Conservation (phyloP, 2,888 invertebrate genomes). For the Branchipolynoe longqiensis region DNA sequence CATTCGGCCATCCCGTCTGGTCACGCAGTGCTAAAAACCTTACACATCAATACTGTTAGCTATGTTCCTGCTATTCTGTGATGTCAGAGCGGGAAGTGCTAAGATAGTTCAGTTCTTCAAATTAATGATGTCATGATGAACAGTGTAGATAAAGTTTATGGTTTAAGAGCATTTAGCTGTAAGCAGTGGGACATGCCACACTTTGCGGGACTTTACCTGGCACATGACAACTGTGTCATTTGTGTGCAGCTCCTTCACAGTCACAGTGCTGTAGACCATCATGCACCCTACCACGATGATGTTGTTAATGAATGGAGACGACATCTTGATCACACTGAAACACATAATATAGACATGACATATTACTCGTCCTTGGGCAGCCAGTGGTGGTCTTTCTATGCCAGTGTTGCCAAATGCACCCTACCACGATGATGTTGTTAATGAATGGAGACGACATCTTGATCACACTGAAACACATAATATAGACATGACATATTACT, state of each 20-base stretch:
- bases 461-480: slow-evolving; percentile 10
- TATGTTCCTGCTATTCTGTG: too few species aligned
- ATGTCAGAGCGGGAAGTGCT: too few species aligned
- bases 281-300: slow-evolving; percentile 58
- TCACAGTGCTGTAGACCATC: slow-evolving; percentile 32
- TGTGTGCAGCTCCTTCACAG: slow-evolving; percentile 8
- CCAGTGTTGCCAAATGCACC: too few species aligned
- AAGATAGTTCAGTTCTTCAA: too few species aligned
- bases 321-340: slow-evolving; percentile 56
- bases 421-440: slow-evolving; percentile 59
- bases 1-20: too few species aligned
- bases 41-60: too few species aligned
- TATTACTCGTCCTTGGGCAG: neutral
- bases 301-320: slow-evolving; percentile 58
- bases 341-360: neutral
- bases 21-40: too few species aligned
- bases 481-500: neutral
- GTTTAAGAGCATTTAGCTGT: too few species aligned
- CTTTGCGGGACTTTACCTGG: slow-evolving; percentile 28
- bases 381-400: too few species aligned
- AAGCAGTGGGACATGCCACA: too few species aligned
- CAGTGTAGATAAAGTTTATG: too few species aligned
- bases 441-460: slow-evolving; percentile 59
- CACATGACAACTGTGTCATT: slow-evolving; percentile 13
- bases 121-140: too few species aligned